phyloP scores from a whole-genome alignment of 2,888 invertebrate genomes.

The Xestia xanthographa region DNA sequence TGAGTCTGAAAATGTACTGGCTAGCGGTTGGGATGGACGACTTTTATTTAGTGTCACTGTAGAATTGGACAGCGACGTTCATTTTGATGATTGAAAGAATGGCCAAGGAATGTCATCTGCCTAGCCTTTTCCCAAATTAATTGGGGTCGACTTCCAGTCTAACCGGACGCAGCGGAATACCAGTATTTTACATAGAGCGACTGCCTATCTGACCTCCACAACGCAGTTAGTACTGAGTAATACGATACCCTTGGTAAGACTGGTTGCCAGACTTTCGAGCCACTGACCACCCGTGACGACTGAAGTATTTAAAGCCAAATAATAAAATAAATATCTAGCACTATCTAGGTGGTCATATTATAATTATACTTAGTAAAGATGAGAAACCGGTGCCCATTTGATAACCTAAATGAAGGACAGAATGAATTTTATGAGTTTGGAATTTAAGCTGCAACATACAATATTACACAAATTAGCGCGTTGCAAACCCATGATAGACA shows the following conservation, averaged over 20 bases:
- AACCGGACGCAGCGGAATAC: background rate
- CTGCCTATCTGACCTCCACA: background rate
- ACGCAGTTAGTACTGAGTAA: background rate
- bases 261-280: background rate
- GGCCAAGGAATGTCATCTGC: background rate
- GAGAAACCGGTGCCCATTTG: background rate
- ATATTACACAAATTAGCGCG: too few species aligned
- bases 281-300: background rate
- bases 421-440: background rate
- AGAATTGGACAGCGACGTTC: background rate
- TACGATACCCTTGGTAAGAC: background rate
- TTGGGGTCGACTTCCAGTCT: background rate
- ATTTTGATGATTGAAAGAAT: background rate
- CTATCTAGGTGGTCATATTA: background rate
- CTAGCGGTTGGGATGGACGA: conserved; percentile 32
- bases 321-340: background rate
- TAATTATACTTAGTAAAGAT: background rate
- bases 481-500: background rate
- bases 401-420: background rate
- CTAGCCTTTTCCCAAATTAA: background rate
- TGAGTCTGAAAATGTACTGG: conserved; percentile 65
- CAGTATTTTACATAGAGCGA: too few species aligned
- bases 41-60: conserved; percentile 22
- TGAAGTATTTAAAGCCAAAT: background rate
- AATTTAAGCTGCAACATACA: too few species aligned